Base-by-base conservation (phyloP, 2,113 vertebrate species). In the Mionectes macconnelli region DNA sequence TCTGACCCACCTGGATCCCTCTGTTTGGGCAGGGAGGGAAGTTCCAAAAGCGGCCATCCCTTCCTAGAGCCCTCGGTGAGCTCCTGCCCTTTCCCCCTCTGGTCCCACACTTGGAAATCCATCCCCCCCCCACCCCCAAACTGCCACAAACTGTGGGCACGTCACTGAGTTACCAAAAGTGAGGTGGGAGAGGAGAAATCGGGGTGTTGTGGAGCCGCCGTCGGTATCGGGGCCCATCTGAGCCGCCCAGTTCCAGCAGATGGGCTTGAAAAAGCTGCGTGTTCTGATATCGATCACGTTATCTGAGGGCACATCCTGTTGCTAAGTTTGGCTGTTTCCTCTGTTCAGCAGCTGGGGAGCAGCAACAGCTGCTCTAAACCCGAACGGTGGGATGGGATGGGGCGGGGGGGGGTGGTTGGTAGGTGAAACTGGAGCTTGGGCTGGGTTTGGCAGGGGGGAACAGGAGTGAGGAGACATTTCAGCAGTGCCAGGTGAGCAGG, bases 231-330 rank as follows among this genome's bases (percentile, higher is more conserved):
- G 14, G 22, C 70, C 22, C 10, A 96, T 97, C 95, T 8, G 75
- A 78, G 57, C 22, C 84, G 79, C 69, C 91, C 91, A 42, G 49
- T 25, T 55, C 23, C 14, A 42, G 69, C 94, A 90, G 89, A 30
- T 62, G 92, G 70, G 50, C 82, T 94, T 88, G 16, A 74, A 60
- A 7, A 21, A 75, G 84, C 84, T 68, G 87, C 72, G 8, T 56
- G 55, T 31, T 66, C 89, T 89, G 94, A 96, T 97, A 97, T 96
- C 30, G 80, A 97, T 97, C 95, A 92, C 9, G 14, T 94, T 97
- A 96, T 97, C 96, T 80, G 82, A 75, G 94, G 96, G 94, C 87
- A 56, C 94, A 96, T 97, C 96, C 97, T 97, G 97, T 94, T 89
- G 92, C 95, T 97, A 95, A 91, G 30, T 94, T 92, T 8, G 74